Base-by-base conservation (phyloP, 2,113 vertebrate species). In the Catharus bicknelli region DNA sequence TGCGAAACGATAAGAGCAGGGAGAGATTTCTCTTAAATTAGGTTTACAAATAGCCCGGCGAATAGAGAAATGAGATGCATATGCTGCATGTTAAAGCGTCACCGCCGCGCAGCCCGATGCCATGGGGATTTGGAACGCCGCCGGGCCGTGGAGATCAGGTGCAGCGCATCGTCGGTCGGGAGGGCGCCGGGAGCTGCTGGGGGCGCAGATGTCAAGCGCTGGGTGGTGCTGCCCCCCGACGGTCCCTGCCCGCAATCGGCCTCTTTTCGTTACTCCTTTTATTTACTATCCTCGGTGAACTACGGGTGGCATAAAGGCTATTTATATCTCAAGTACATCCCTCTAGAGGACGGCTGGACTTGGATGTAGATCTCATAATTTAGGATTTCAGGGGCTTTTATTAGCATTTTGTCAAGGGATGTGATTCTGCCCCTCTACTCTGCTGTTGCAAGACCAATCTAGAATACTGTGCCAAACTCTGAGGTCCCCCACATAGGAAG, bases 41-140 rank as follows among this genome's bases (percentile, higher is more conserved):
- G 88, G 82, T 95, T 95, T 93, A 94, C 96, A 95, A 96, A 95
- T 30, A 96, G 87, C 93, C 89, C 63, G 15, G 94, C 58, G 94
- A 88, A 32, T 27, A 89, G 74, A 85, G 95, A 96, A 94, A 95
- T 50, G 76, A 90, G 89, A 27, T 29, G 89, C 95, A 87, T 89
- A 90, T 67, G 95, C 83, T 67, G 83, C 89, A 55, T 25, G 90
- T 83, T 77, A 50, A 88, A 68, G 62, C 73, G 83, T 68, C 95
- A 70, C 68, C 9, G 57, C 86, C 78, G 61, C 67, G 88, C 86
- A 82, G 53, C 53, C 82, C 48, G n/a, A 7, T 62, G 93, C 73
- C 43, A 16, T 20, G 34, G 80, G 79, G 59, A 42, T 83, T 78
- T 38, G 95, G 87, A 88, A 69, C 13, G 83, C 47, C 50, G 95